A percentile compares a stretch with the other conserved stretches of the same genome.
phyloP scores from a whole-genome alignment of 1,140 invertebrate species.

The Capitella teleta region DNA sequence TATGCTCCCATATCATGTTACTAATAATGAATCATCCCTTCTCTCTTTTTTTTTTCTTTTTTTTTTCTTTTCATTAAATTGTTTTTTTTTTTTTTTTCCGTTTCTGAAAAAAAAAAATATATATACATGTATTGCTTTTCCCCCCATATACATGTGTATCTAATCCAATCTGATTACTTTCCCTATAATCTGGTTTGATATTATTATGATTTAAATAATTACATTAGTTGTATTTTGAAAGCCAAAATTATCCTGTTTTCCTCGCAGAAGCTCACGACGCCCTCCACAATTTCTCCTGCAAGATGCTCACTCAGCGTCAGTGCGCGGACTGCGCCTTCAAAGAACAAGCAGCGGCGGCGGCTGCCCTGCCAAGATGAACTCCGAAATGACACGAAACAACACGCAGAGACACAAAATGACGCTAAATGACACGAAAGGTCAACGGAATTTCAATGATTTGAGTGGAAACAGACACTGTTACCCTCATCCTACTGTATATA shows the following conservation, averaged over 20 bases:
- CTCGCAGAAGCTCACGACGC: constrained; percentile 39
- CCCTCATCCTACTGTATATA: no score
- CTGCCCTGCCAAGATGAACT: no score
- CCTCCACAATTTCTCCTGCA: constrained; percentile 39
- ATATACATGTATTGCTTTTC: not conserved
- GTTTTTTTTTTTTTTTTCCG: constrained; percentile 6
- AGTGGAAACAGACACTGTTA: no score
- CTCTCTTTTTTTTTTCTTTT: not conserved
- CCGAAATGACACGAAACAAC: no score
- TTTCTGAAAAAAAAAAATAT: not conserved
- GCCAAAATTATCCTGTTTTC: constrained; percentile 14
- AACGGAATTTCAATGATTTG: no score
- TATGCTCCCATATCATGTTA: constrained; percentile 10
- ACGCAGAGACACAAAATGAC: no score
- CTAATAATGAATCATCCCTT: not conserved
- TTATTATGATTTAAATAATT: no score
- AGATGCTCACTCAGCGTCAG: constrained; percentile 29
- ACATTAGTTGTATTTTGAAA: no score
- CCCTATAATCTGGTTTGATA: no score
- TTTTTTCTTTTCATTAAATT: not conserved
- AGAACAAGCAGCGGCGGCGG: no score
- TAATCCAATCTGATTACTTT: not conserved
- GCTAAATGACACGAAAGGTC: no score
- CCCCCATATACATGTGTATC: not conserved
- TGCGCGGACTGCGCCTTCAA: constrained; percentile 30